Evolutionary conservation across 2,888 invertebrate genomes (phyloP).

Genomic region (Eutolmus rufibarbis): DNA sequence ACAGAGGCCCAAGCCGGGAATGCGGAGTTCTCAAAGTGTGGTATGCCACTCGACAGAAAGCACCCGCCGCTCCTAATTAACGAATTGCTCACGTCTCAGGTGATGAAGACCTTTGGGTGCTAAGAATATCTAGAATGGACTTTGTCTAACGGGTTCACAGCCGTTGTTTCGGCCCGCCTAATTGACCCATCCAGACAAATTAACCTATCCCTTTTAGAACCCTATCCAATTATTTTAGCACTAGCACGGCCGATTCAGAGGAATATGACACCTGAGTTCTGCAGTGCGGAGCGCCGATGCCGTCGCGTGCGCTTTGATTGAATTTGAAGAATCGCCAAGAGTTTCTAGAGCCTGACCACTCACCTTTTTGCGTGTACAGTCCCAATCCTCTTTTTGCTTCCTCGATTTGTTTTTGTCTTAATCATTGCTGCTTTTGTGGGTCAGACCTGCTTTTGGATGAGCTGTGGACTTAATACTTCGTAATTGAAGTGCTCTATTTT

Average conservation of each 20-base stretch:
- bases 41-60: neutral
- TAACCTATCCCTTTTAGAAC: neutral
- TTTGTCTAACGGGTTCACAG: neutral
- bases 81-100: neutral
- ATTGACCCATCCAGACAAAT: neutral
- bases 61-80: neutral
- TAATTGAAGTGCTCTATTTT: neutral
- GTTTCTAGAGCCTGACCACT: slow-evolving; percentile 3
- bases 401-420: neutral
- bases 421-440: neutral
- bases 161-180: neutral
- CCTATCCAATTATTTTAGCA: slow-evolving; percentile 4
- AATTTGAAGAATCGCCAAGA: neutral
- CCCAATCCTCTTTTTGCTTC: neutral
- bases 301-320: neutral
- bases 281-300: neutral
- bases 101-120: neutral
- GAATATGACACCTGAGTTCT: neutral
- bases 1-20: neutral
- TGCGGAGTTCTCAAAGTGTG: neutral
- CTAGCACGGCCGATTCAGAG: neutral
- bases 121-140: neutral
- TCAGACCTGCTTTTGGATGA: neutral
- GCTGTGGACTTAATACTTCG: neutral
- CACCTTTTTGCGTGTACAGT: neutral